Base-by-base conservation (phyloP, 2,113 vertebrate genomes). In the Psilopsiagon aymara region DNA sequence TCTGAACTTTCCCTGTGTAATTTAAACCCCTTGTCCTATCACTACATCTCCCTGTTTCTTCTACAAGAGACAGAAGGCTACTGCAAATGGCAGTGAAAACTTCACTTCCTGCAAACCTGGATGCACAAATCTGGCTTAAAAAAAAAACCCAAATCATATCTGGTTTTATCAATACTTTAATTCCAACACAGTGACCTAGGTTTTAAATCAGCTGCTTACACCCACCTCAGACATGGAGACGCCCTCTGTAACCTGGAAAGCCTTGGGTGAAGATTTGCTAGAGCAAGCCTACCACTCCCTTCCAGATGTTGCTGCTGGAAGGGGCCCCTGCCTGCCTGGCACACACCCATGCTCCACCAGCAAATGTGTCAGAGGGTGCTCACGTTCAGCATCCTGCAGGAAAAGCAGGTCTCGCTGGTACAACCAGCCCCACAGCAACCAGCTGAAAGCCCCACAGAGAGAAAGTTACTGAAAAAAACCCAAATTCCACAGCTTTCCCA, bases 401-500 rank as follows among this genome's bases (percentile, higher is more conserved):
- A 92, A 97, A 97, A 97, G 77, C 93, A 92, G 86, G 93, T 95
- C 94, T 64, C 8, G 2, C 90, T 81, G 92, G 94, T 60, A 82
- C 55, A 95, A 95, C 88, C 47, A 90, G 92, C 52, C 77, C 46
- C 20, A 10, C 60, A 68, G 74, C 57, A 75, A 23, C 31, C 1
- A 2, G 11, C 59, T 6, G 13, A 0, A 20, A 86, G 43, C 37
- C 47, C 67, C 0, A 1, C 18, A 25, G n/a, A 73, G 35, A 14
- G 19, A 60, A 86, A 86, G 67, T 41, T 82, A 31, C 23, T 20
- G 35, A 82, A 78, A 92, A 53, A 44, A 52, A 37, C 49, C 35
- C 8, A 0, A 82, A 86, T 77, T 76, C 80, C 70, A 57, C 68
- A 75, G 29, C 82, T 47, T 86, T 87, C 83, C 82, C 91, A 64